Evolutionary conservation across 2,797 vertebrate species (phyloP), one percentile per base, ranked within the genome.

Genomic region (Picus viridis): DNA sequence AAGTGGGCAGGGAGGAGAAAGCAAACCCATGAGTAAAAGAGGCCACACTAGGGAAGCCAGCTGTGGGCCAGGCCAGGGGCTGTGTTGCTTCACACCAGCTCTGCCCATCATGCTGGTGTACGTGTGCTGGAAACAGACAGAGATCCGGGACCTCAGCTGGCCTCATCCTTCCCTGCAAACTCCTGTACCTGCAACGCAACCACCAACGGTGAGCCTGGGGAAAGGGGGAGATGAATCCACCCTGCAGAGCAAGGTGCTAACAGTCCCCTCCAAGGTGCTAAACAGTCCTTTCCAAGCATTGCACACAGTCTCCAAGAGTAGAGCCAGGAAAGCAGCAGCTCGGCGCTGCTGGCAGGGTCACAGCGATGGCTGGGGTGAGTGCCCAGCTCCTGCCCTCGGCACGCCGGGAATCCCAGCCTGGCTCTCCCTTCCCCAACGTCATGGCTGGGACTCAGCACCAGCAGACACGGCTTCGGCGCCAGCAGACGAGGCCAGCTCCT

Each of bases 271-370:
- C 96, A 95, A 93, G 88, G 95, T 91, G 53, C 53, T 54, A 36
- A 14, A 10, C 34, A 72, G 62, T n/a, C 84, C 71, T 88, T 92
- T 95, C 92, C 96, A 95, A 93, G 88, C 70, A 20, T n/a, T 94
- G 95, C 93, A 61, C 73, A 34, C 17, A 72, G n/a, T 81, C 88
- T 94, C 96, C 30, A 4, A 54, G 57, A 91, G 57, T 41, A 29
- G 49, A 34, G 95, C 96, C 97, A 96, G 95, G 91, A 90, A 90
- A 90, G 94, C 96, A 83, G 89, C 57, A 47, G 64, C 65, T 69
- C 10, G 6, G 93, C 26, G 49, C 84, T 59, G 92, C 92, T 95
- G 97, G 96, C 96, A 94, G 61, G 16, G 47, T 57, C 27, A 1
- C 11, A 16, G 63, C 2, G 6, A 22, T 29, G 94, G 92, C 94